These are phyloP conservation scores for Coelopa pilipes DNA, from an alignment of 2,888 invertebrate species.

Conservation along the genomic window DNA sequence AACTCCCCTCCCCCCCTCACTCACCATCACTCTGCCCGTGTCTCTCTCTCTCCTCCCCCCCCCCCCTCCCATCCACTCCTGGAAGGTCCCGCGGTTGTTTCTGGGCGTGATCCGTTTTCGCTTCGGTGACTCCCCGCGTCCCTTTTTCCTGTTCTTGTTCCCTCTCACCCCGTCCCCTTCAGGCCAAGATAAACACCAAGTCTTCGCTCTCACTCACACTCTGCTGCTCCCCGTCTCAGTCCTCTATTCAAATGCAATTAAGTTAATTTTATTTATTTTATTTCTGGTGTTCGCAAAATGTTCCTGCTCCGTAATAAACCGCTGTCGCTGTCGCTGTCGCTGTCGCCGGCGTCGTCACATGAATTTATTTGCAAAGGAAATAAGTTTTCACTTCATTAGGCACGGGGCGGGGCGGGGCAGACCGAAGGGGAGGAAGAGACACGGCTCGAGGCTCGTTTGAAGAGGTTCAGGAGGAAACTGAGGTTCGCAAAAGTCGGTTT, in stretches of 20 bases:
- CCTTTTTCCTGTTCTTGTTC: not conserved
- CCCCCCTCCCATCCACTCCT: not conserved
- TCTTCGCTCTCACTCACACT: not conserved
- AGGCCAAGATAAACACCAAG: not conserved
- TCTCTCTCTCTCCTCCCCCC: not conserved
- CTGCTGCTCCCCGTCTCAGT: too few relatives aligned
- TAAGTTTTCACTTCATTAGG: slow-evolving; percentile 4
- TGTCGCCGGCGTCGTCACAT: not conserved
- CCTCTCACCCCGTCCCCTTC: slow-evolving; percentile 32
- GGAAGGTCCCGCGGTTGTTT: slow-evolving; percentile 5
- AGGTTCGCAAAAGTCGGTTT: too few relatives aligned
- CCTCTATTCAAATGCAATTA: slow-evolving; percentile 31
- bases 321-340: not conserved
- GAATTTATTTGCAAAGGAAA: not conserved
- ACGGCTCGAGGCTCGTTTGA: too few relatives aligned
- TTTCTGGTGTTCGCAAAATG: not conserved
- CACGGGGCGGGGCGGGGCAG: not conserved
- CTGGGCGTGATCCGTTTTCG: not conserved
- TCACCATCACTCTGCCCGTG: not conserved
- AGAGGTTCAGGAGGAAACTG: too few relatives aligned
- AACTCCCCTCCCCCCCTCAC: too few relatives aligned
- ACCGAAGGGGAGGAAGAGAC: too few relatives aligned
- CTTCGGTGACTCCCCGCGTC: not conserved
- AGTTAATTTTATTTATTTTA: slow-evolving; percentile 16
- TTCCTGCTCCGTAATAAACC: not conserved